Conservation (phyloP, 2,797 vertebrate species). For the Falco biarmicus region DNA sequence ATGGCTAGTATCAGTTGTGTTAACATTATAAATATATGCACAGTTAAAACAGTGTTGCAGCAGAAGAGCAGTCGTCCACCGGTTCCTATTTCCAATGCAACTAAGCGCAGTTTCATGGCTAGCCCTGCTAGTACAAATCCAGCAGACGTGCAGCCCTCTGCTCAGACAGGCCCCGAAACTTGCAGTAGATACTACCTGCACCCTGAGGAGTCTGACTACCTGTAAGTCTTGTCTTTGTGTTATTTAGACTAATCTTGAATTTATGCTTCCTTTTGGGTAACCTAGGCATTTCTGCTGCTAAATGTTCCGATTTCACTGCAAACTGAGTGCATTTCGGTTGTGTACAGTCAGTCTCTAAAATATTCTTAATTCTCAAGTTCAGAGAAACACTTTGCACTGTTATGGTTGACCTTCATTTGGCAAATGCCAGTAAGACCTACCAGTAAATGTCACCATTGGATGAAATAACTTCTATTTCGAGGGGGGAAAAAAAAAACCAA, state of each 20-base stretch:
- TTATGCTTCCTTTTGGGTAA: not conserved
- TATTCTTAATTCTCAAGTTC: not conserved
- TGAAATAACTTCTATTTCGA: not conserved
- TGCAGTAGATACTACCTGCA: constrained; percentile 88
- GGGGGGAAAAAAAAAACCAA: not conserved
- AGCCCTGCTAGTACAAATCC: constrained; percentile 64
- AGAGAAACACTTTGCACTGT: not conserved
- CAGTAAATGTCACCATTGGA: not conserved
- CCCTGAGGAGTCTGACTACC: constrained; percentile 85
- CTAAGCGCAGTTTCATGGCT: constrained; percentile 89
- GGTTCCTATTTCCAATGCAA: constrained; percentile 86
- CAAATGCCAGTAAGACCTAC: not conserved
- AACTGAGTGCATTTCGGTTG: not conserved
- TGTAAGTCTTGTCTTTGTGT: constrained; percentile 79
- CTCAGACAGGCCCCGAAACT: constrained; percentile 74
- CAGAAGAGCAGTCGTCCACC: constrained; percentile 85
- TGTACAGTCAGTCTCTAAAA: not conserved
- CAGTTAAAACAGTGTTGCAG: constrained; percentile 87
- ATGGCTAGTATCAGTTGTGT: not conserved
- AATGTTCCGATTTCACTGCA: not conserved
- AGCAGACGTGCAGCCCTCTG: constrained; percentile 72
- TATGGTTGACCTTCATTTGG: not conserved
- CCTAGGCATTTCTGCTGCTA: not conserved
- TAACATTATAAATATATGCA: not conserved
- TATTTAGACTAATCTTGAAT: not conserved